phyloP scores from a whole-genome alignment of 2,113 vertebrate species.

The Mus pahari region DNA sequence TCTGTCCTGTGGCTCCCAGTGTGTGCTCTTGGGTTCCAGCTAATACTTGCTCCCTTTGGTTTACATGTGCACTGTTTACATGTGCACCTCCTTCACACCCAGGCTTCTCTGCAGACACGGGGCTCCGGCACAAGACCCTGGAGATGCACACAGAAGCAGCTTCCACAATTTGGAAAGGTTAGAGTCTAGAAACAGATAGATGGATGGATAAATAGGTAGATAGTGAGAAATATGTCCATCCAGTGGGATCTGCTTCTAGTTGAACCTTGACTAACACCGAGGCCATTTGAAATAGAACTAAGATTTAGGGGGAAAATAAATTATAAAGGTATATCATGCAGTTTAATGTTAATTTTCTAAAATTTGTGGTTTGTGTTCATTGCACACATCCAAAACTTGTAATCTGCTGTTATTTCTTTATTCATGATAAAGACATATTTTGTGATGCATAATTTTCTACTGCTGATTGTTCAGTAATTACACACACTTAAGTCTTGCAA shows the following conservation, averaged over 20 bases:
- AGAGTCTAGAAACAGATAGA: not conserved
- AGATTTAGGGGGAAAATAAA: constrained; percentile 10
- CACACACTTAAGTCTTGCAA: not conserved
- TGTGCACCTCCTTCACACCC: not conserved
- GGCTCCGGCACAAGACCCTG: not conserved
- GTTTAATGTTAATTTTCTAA: not conserved
- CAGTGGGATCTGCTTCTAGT: not conserved
- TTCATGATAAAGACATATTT: not conserved
- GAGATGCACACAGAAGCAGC: not conserved
- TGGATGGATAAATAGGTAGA: not conserved
- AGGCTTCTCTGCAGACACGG: not conserved
- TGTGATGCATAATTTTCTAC: not conserved
- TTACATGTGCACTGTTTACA: not conserved
- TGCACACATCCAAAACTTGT: not conserved
- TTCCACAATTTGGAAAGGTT: not conserved
- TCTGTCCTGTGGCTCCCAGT: not conserved
- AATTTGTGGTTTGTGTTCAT: not conserved
- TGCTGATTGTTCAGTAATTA: not conserved
- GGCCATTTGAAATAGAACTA: not conserved
- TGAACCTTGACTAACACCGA: not conserved
- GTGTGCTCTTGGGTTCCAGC: not conserved
- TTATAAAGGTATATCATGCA: not conserved
- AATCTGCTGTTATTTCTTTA: constrained; percentile 36
- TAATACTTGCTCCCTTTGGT: not conserved
- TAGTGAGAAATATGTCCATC: not conserved